Base-by-base conservation (phyloP, 2,797 vertebrate genomes). In the Falco berigora region DNA sequence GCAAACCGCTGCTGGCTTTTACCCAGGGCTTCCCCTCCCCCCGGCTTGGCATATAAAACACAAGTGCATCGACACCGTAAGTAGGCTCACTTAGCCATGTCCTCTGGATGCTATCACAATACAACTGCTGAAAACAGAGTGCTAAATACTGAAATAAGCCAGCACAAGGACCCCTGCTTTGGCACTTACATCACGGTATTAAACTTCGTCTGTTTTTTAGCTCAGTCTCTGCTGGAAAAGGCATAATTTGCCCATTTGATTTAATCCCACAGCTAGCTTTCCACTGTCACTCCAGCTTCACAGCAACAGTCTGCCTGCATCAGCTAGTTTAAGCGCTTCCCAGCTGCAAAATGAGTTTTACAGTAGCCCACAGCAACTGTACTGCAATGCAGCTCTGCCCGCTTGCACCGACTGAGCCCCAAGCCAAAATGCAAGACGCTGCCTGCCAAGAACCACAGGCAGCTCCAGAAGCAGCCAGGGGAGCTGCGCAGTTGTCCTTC, bases 311-410 rank as follows among this genome's bases (percentile, higher is more conserved):
- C 84, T 61, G 84, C 25, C 34, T 73, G 56, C 0, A 0, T 67
- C 71, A 87, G 58, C 56, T 85, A 17, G 14, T 47, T 82, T 30
- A 32, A 77, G 46, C 21, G 72, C 56, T 95, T 85, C 63, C 74
- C 69, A 87, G 71, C 44, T 74, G 61, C 72, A 88, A 68, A 91
- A 61, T 61, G 42, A 82, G 30, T 74, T 91, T 83, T 80, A 86
- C 91, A 64, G 62, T 50, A 94, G 56, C 68, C 12, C 3, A 89
- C 56, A 89, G 68, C 56, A 83, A 56, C 38, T 38, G 58, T 49
- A 67, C 80, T 93, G 95, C 84, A 94, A 71, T 86, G 96, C 90
- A 94, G 86, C 50, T 86, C 86, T 93, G 77, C 71, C 78, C 64
- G 79, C 86, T 36, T 13, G 58, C 50, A 67, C 81, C 1, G 0